These are phyloP conservation scores for Enchytraeus crypticus DNA, from an alignment of 2,888 invertebrate genomes.

Conservation along the genomic window DNA sequence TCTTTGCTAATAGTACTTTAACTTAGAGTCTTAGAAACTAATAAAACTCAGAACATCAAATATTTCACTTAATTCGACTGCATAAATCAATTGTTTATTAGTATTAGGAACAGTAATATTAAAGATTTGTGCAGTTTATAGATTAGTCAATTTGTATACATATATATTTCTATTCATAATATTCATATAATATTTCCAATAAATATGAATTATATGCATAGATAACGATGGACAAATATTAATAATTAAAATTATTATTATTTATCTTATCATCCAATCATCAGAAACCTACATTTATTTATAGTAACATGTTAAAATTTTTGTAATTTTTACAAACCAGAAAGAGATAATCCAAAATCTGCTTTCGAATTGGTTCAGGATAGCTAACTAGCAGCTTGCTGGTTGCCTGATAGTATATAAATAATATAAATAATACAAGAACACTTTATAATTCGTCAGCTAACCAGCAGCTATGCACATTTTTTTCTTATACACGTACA, in stretches of 20 bases:
- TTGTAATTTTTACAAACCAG: slow-evolving; percentile 34
- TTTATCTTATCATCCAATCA: too few species aligned
- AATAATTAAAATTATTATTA: too few species aligned
- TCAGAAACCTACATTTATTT: too few species aligned
- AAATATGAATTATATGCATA: background rate
- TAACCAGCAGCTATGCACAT: too few species aligned
- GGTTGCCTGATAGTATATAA: slow-evolving; percentile 38
- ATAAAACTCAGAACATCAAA: background rate
- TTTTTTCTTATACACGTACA: too few species aligned
- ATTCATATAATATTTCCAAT: background rate
- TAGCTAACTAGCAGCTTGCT: slow-evolving; percentile 47
- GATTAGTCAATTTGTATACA: too few species aligned
- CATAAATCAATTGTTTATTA: too few species aligned
- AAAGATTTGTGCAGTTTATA: too few species aligned
- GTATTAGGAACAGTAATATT: too few species aligned
- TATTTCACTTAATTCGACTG: background rate
- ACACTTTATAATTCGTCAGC: too few species aligned
- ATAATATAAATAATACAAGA: background rate
- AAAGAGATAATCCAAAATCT: slow-evolving; percentile 47
- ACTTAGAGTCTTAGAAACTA: background rate
- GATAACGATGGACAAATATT: background rate
- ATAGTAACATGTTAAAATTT: background rate
- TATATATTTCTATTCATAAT: background rate
- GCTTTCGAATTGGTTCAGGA: slow-evolving; percentile 36
- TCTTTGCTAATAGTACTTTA: background rate